Evolutionary conservation across 2,113 vertebrate species (phyloP).

Genomic region (Festucalex cinctus): DNA sequence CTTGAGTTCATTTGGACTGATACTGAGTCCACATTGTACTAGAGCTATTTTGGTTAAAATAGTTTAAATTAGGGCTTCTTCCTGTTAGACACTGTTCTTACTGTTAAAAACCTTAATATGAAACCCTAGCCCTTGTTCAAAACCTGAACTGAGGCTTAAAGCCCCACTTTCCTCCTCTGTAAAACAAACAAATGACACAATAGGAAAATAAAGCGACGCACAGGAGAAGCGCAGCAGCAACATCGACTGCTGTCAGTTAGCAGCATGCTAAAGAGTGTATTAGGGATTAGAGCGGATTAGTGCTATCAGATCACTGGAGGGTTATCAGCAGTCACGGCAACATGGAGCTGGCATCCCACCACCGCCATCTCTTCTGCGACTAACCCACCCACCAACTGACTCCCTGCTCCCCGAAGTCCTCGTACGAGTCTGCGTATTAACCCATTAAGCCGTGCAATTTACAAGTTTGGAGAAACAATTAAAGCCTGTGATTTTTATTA

Average conservation of each 20-base stretch:
- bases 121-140: not conserved
- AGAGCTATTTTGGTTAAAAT: too few species aligned
- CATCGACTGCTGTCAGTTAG: constrained; percentile 74
- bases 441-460: constrained; percentile 58
- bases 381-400: constrained; percentile 3
- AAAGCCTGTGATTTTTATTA: constrained; percentile 66
- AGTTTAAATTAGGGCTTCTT: too few species aligned
- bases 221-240: constrained; percentile 57
- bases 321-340: constrained; percentile 65
- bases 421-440: constrained; percentile 50
- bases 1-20: too few species aligned
- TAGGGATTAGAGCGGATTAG: constrained; percentile 73
- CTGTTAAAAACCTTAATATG: too few species aligned
- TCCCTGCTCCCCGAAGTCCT: not conserved
- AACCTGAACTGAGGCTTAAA: not conserved
- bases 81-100: too few species aligned
- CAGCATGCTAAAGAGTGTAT: constrained; percentile 73
- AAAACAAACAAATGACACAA: not conserved
- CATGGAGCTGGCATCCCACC: constrained; percentile 25
- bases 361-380: constrained; percentile 36
- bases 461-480: constrained; percentile 67
- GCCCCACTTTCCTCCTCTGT: not conserved
- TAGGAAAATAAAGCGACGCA: constrained; percentile 63
- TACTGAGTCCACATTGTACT: too few species aligned
- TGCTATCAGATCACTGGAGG: constrained; percentile 70